Evolutionary conservation across 2,888 invertebrate species (phyloP).

Genomic region (Mythimna pallens): DNA sequence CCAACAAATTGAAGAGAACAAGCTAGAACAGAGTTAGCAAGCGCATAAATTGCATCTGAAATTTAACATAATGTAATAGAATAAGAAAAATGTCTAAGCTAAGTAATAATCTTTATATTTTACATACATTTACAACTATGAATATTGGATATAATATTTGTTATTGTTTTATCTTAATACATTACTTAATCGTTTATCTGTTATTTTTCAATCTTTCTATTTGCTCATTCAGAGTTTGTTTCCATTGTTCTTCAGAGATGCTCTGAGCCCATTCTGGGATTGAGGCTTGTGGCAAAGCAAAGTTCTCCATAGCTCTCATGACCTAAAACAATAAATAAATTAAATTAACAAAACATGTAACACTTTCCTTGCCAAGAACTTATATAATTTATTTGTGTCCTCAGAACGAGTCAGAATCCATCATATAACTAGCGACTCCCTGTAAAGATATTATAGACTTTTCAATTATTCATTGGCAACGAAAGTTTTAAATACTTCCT

Average conservation of each 20-base stretch:
- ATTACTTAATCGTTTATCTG: constrained; percentile 66
- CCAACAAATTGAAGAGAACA: constrained; percentile 79
- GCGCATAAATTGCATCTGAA: background rate
- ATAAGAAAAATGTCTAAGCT: constrained; percentile 21
- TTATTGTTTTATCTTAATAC: constrained; percentile 34
- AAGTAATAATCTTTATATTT: constrained; percentile 34
- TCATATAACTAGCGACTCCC: too few species aligned
- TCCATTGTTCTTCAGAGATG: constrained; percentile 93
- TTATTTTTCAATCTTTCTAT: constrained; percentile 86
- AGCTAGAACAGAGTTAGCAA: background rate
- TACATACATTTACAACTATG: constrained; percentile 32
- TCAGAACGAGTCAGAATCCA: too few species aligned
- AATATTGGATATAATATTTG: constrained; percentile 23
- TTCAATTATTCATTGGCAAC: too few species aligned
- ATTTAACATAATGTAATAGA: background rate
- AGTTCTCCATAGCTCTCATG: constrained; percentile 93
- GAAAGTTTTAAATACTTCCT: too few species aligned
- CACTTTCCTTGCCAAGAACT: too few species aligned
- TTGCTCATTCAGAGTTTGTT: constrained; percentile 91
- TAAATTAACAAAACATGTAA: too few species aligned
- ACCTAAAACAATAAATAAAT: constrained; percentile 84
- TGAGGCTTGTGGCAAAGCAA: constrained; percentile 91
- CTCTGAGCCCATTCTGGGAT: constrained; percentile 94
- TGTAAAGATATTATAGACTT: too few species aligned
- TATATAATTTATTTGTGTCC: too few species aligned